Conservation (phyloP, 2,888 invertebrate genomes). For the Hoplodrina ambigua region DNA sequence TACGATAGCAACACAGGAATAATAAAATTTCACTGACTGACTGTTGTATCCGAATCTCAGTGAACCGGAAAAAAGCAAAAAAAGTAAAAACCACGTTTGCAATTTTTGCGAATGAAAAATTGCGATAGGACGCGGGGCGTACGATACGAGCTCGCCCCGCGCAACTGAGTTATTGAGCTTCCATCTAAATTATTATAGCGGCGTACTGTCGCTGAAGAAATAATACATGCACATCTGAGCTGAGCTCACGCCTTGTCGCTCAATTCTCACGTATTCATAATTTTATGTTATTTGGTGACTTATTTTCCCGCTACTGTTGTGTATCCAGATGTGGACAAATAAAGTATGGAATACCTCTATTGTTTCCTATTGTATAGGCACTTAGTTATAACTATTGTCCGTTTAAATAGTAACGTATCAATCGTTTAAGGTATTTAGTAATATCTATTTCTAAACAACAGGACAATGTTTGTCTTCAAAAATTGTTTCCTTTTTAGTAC, state of each 20-base stretch:
- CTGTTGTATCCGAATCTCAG: slow-evolving; percentile 62
- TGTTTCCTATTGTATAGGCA: neutral
- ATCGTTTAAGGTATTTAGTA: neutral
- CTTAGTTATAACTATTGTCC: neutral
- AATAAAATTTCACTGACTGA: slow-evolving; percentile 59
- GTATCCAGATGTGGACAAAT: neutral
- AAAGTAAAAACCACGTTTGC: slow-evolving; percentile 54
- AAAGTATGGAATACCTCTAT: neutral
- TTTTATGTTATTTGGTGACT: neutral
- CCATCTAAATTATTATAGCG: slow-evolving; percentile 39
- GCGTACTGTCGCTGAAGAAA: slow-evolving; percentile 19
- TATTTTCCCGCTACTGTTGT: neutral
- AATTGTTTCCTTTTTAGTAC: neutral
- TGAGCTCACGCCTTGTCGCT: neutral
- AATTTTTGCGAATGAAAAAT: slow-evolving; percentile 64
- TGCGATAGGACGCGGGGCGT: slow-evolving; percentile 31
- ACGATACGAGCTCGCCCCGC: slow-evolving; percentile 23
- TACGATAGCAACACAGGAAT: slow-evolving; percentile 47
- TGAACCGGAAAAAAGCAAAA: slow-evolving; percentile 63
- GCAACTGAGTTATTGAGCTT: slow-evolving; percentile 48
- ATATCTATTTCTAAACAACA: neutral
- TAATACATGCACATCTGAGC: neutral
- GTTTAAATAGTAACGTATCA: neutral
- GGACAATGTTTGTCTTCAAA: neutral
- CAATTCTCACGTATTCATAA: neutral